Evolutionary conservation across 1,140 invertebrate species (phyloP), one percentile per base, ranked within the genome.

Genomic region (Luehdorfia chinensis): DNA sequence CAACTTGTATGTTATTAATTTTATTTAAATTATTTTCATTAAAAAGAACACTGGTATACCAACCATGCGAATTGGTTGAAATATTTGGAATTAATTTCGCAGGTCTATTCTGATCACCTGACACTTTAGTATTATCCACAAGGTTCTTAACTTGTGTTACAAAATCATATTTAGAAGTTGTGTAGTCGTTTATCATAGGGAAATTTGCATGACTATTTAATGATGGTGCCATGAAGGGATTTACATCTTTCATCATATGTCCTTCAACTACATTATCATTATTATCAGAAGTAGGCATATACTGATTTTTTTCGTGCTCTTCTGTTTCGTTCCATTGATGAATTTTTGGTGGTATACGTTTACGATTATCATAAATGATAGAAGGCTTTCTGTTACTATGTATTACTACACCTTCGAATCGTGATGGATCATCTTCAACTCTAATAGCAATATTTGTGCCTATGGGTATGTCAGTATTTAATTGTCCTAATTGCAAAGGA

Each of bases 131-230:
- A 14, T 71, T 54, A 18, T 63, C 51, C 19, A 47, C 15, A 32
- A 60, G 36, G 13, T 41, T 16, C 4, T n/a, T 43, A 28, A n/a
- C 15, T 15, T 41, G 18, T 3, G 7, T 15, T 28, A 5, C 15
- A 16, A 30, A 43, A 1, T 43, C 36, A 4, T 39, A 2, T 16
- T 28, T 28, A 11, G 39, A 59, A 19, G 8, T 7, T 49, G 54
- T 43, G 28, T 71, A 36, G 45, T 86, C 83, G 53, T 79, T 84
- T 25, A 75, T 70, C 71, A 87, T 76, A 12, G 83, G 85, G 57
- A 87, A 87, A 67, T 87, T 87, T 0, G 83, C 85, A 47, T 87
- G 85, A 61, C 84, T 87, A 37, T 87, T 87, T 14, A 68, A 8
- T 30, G 69, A 72, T n/a, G 65, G 53, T 8, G 50, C 11, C 37